These are phyloP conservation scores for Anguilla pacifica DNA, from an alignment of 2,797 vertebrate genomes.

Conservation along the genomic window DNA sequence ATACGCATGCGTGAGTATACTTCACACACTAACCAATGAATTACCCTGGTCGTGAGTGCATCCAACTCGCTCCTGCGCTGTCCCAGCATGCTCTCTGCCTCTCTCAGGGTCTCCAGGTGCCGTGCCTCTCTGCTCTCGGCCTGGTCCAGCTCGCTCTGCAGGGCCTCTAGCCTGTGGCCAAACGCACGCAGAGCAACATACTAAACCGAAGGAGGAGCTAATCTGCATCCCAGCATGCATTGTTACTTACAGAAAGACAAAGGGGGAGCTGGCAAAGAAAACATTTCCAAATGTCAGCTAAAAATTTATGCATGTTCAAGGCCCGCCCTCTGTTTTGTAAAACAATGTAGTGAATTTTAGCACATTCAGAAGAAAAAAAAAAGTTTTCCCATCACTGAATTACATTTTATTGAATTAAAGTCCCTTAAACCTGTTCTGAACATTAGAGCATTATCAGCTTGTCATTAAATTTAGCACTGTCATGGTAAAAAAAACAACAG, in stretches of 20 bases:
- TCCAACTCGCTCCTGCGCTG: slow-evolving; percentile 70
- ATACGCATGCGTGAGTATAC: neutral
- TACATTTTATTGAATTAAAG: neutral
- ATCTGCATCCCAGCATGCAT: neutral
- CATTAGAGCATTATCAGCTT: neutral
- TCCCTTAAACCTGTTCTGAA: neutral
- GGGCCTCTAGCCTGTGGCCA: slow-evolving; percentile 69
- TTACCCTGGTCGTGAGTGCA: slow-evolving; percentile 69
- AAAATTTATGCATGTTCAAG: neutral
- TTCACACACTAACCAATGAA: neutral
- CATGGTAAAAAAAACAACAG: neutral
- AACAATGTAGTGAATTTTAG: neutral
- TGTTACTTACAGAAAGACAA: neutral
- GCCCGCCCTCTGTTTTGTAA: neutral
- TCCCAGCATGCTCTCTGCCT: slow-evolving; percentile 70
- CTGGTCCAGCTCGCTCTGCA: slow-evolving; percentile 65
- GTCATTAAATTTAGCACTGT: neutral
- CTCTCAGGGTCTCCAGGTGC: slow-evolving; percentile 67
- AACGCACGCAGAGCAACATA: neutral
- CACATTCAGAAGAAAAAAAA: neutral
- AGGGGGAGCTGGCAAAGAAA: neutral
- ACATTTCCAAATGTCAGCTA: neutral
- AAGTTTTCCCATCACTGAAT: neutral
- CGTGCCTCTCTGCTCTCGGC: slow-evolving; percentile 66
- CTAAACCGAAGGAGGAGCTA: neutral